A percentile compares a stretch with the other conserved stretches of the same genome.
phyloP scores from a whole-genome alignment of 2,113 vertebrate genomes.

The Pangasianodon hypophthalmus region DNA sequence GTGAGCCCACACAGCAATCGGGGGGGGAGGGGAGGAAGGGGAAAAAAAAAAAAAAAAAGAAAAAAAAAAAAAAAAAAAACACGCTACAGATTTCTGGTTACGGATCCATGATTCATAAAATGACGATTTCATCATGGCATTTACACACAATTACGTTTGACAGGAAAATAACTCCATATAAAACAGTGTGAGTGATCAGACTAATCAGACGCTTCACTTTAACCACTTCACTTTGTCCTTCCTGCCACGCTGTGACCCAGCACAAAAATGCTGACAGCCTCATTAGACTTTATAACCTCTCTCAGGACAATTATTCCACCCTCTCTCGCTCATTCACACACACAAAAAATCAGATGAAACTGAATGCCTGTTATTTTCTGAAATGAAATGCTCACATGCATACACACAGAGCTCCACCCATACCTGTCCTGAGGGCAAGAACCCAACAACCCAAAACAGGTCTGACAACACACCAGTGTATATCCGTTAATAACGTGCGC shows the following conservation, averaged over 20 bases:
- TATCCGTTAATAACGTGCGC: neutral
- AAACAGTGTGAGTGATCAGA: neutral
- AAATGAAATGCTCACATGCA: neutral
- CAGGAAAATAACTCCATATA: neutral
- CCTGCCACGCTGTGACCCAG: slow-evolving; percentile 4
- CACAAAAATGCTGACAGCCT: neutral
- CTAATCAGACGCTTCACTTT: neutral
- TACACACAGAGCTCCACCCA: neutral
- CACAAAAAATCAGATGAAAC: neutral
- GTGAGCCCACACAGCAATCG: too few species aligned
- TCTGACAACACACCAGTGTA: slow-evolving; percentile 5
- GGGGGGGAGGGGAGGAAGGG: too few species aligned
- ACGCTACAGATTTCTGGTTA: neutral
- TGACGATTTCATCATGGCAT: neutral
- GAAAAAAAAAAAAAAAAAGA: neutral
- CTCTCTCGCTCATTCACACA: neutral
- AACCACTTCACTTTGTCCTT: neutral
- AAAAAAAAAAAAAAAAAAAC: neutral
- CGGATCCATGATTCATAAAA: neutral
- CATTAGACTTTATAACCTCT: slow-evolving; percentile 20
- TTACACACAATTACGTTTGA: neutral
- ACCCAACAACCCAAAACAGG: neutral
- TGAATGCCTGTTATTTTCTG: neutral
- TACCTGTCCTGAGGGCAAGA: neutral
- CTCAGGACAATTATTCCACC: slow-evolving; percentile 14